phyloP scores from a whole-genome alignment of 2,113 vertebrate genomes.

The Corythaeola cristata region DNA sequence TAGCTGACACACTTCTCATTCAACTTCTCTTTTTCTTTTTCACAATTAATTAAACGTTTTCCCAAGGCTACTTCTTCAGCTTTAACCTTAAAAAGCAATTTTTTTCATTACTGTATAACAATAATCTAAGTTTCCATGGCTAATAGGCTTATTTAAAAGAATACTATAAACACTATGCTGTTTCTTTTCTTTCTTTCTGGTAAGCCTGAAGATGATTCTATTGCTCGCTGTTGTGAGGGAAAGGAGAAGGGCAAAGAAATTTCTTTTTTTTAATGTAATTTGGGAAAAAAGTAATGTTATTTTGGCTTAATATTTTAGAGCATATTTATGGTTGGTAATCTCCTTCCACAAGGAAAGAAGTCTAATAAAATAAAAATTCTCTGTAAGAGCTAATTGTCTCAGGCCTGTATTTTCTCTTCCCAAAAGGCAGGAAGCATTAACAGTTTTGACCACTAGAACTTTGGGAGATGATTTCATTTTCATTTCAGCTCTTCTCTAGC shows the following conservation, averaged over 20 bases:
- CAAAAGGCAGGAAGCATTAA: not conserved
- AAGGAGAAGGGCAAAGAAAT: not conserved
- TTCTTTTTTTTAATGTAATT: not conserved
- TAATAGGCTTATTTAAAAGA: not conserved
- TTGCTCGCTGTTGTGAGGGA: not conserved
- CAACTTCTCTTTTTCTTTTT: slow-evolving; percentile 82
- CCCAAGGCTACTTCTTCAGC: slow-evolving; percentile 81
- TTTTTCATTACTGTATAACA: slow-evolving; percentile 14
- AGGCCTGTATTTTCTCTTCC: not conserved
- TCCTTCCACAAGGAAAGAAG: not conserved
- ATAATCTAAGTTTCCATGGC: not conserved
- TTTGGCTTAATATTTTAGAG: not conserved
- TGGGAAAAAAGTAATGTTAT: not conserved
- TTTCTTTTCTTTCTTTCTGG: not conserved
- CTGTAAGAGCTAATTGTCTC: not conserved
- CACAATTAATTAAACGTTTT: slow-evolving; percentile 78
- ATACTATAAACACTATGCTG: not conserved
- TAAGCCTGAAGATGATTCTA: not conserved
- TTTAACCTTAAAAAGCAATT: slow-evolving; percentile 79
- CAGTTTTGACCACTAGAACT: not conserved
- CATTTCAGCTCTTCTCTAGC: not conserved
- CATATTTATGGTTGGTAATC: not conserved
- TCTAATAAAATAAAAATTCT: not conserved
- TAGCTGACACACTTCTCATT: slow-evolving; percentile 76
- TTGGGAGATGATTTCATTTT: not conserved